Evolutionary conservation across 2,113 vertebrate species (phyloP).

Genomic region (Lates calcarifer): DNA sequence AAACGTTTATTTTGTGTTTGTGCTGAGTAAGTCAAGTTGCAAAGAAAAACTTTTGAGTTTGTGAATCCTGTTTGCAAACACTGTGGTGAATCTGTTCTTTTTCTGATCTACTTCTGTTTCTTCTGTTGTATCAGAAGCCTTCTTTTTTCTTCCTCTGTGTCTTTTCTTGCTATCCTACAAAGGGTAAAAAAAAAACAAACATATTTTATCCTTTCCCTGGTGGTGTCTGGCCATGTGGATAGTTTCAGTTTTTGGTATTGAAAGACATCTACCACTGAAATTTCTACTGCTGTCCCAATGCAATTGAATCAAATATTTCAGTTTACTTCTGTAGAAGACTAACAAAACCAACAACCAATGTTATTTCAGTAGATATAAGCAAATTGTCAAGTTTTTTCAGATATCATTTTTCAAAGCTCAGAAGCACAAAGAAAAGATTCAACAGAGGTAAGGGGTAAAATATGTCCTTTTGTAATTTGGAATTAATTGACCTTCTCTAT

Average conservation of each 20-base stretch:
- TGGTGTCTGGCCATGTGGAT: background rate
- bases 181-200: background rate
- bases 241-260: background rate
- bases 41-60: constrained; percentile 67
- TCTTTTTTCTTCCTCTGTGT: constrained; percentile 27
- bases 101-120: constrained; percentile 37
- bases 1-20: constrained; percentile 47
- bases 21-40: constrained; percentile 66
- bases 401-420: background rate
- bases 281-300: background rate
- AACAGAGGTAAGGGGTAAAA: background rate
- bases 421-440: background rate
- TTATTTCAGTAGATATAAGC: no score
- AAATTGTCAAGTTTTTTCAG: no score
- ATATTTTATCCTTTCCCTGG: background rate
- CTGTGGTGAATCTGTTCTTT: constrained; percentile 55
- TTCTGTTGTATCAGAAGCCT: constrained; percentile 44
- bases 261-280: background rate
- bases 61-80: constrained; percentile 62
- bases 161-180: constrained; percentile 1
- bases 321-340: background rate
- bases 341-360: background rate
- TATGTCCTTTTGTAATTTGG: constrained; percentile 3
- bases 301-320: background rate
- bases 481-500: constrained; percentile 36